Evolutionary conservation across 2,888 invertebrate species (phyloP), one percentile per base, ranked within the genome.

Genomic region (Megastigmus dorsalis): DNA sequence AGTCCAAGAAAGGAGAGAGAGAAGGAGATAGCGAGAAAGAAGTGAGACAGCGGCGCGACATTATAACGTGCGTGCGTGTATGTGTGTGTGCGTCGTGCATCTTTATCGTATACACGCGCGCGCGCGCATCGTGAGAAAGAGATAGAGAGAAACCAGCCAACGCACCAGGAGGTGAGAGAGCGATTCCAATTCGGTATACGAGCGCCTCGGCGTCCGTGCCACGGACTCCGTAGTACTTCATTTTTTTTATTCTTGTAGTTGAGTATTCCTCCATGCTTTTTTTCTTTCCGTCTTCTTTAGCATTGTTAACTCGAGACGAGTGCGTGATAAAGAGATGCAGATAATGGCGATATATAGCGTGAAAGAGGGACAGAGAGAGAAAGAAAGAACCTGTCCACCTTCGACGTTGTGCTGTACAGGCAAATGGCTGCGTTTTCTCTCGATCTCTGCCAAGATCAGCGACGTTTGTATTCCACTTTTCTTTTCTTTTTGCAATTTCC

Each of bases 361-460:
- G 20, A 48, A n/a, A n/a, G 54, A 15, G 20, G 52, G 20, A 3
- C 10, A 26, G 28, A 50, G 18, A 52, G 50, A 54, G 30, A 28
- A 15, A 54, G 18, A 28, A 18, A 54, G 38, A 71, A 71, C 65
- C 57, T 59, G 71, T 59, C 60, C 54, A 70, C 65, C 65, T 65
- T 65, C 43, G 50, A 36, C 18, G 13, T 6, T 23, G 45, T 52
- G 28, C 33, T 62, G 60, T 28, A 48, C 55, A 67, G 48, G 73
- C 57, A 66, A 63, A 72, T 74, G 76, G 75, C 77, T 59, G 63
- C 54, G 52, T 70, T 66, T 54, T 75, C 66, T 65, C 52, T 67
- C 67, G 75, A 75, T 80, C 78, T 78, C 80, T n/a, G n/a, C n/a
- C n/a, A n/a, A n/a, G n/a, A n/a, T n/a, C n/a, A n/a, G n/a, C n/a